A percentile compares a stretch with the other conserved stretches of the same genome.
phyloP scores from a whole-genome alignment of 2,888 invertebrate genomes.

The Arrhopalites spinosus region DNA sequence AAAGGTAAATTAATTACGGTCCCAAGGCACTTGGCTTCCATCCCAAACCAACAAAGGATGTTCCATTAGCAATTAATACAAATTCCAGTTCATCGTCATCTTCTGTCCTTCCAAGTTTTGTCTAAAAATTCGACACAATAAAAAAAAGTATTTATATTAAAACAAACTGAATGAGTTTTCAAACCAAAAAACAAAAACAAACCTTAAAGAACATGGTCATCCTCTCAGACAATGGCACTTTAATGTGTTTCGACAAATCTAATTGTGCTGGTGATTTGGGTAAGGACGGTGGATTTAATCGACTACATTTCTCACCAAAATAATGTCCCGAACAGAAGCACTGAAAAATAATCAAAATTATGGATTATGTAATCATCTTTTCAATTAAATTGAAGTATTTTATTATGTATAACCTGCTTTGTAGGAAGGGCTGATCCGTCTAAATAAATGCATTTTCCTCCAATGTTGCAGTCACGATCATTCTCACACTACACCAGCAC shows the following conservation, averaged over 20 bases:
- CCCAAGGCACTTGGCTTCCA: conserved; percentile 72
- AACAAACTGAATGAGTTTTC: not conserved
- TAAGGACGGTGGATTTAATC: conserved; percentile 32
- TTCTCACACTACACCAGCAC: no score
- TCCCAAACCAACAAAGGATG: conserved; percentile 86
- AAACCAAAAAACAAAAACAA: conserved; percentile 1
- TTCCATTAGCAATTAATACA: conserved; percentile 81
- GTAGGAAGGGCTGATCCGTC: conserved; percentile 48
- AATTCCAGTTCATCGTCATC: conserved; percentile 60
- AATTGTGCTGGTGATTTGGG: conserved; percentile 37
- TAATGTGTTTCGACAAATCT: conserved; percentile 45
- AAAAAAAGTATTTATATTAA: not conserved
- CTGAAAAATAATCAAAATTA: not conserved
- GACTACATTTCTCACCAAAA: conserved; percentile 48
- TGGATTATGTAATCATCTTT: no score
- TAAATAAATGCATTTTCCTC: conserved; percentile 48
- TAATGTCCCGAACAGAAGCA: conserved; percentile 52
- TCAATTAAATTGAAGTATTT: no score
- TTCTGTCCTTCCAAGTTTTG: conserved; percentile 24
- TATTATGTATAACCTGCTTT: no score
- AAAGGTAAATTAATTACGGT: not conserved
- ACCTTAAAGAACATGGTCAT: conserved; percentile 48
- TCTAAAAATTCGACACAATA: no score
- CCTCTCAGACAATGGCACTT: conserved; percentile 43
- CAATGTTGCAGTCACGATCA: conserved; percentile 45